phyloP scores from a whole-genome alignment of 2,113 vertebrate genomes.

The Ailurus styani region DNA sequence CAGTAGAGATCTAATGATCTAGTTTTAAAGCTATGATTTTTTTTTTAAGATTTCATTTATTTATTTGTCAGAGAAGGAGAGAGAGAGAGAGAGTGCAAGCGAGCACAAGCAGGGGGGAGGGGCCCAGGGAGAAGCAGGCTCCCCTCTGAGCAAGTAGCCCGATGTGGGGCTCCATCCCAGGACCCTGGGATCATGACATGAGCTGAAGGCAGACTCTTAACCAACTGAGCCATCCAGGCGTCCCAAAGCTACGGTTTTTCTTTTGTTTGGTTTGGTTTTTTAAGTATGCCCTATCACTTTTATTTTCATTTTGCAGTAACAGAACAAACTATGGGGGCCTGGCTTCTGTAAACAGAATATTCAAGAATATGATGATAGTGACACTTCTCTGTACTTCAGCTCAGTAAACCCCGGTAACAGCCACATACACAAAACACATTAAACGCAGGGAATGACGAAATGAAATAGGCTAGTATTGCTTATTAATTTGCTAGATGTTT shows the following conservation, averaged over 20 bases:
- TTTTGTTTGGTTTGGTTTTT: too few relatives aligned
- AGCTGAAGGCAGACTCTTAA: too few relatives aligned
- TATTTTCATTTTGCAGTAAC: neutral
- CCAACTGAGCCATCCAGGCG: too few relatives aligned
- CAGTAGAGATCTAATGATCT: neutral
- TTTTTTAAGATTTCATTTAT: too few relatives aligned
- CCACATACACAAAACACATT: neutral
- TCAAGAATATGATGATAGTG: neutral
- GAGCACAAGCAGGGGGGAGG: too few relatives aligned
- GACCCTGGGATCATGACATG: too few relatives aligned
- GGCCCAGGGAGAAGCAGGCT: too few relatives aligned
- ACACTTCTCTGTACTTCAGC: neutral
- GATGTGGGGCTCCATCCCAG: too few relatives aligned
- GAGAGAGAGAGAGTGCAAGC: too few relatives aligned
- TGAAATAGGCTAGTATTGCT: conserved; percentile 11
- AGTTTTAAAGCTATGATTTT: neutral
- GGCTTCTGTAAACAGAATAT: neutral
- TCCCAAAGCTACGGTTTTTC: neutral
- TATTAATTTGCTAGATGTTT: conserved; percentile 59
- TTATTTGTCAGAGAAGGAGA: too few relatives aligned
- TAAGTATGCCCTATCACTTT: neutral
- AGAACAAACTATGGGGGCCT: neutral
- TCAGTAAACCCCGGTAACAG: neutral
- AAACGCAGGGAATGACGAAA: neutral
- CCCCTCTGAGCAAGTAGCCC: too few relatives aligned